Evolutionary conservation across 2,888 invertebrate genomes (phyloP), one percentile per base, ranked within the genome.

Genomic region (Clostera curtula): DNA sequence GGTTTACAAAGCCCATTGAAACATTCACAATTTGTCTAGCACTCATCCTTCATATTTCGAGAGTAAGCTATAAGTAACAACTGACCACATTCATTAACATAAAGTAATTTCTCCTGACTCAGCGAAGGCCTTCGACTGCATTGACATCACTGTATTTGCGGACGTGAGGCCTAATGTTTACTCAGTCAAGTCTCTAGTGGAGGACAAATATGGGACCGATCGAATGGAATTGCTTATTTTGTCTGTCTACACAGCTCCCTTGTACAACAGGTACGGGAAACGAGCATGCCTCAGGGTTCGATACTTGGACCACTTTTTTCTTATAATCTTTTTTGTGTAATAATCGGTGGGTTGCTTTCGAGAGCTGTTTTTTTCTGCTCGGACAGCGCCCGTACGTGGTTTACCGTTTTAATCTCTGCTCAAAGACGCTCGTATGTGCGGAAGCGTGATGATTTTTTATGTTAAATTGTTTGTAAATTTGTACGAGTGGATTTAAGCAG

Each of bases 151-250:
- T 64, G 57, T 83, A 77, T 82, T 83, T 83, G 80, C 79, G 64
- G 75, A 82, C 82, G 82, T 79, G 80, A 79, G 79, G 69, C 77
- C 69, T 61, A 52, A 49, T 79, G 76, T 82, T 82, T 77, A 69
- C 72, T 45, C 71, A 77, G 76, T 74, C 79, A 75, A 74, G 75
- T 64, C 79, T 82, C 79, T 82, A 83, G 82, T 83, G 82, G 79
- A 74, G 70, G 66, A 69, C 80, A 83, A 83, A 83, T 77, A 83
- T 63, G 64, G 74, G 76, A 64, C 79, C 71, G 76, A 80, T 77
- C 73, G 75, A 59, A 72, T 69, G 79, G 82, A 80, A 82, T 83
- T 82, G 82, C 82, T 82, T 82, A 83, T 82, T 83, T 83, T 83
- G 80, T 82, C 74, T 68, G 73, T 76, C 73, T 76, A 79, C 82